These are phyloP conservation scores for Parnassius smintheus DNA, from an alignment of 2,888 invertebrate species.

Conservation along the genomic window DNA sequence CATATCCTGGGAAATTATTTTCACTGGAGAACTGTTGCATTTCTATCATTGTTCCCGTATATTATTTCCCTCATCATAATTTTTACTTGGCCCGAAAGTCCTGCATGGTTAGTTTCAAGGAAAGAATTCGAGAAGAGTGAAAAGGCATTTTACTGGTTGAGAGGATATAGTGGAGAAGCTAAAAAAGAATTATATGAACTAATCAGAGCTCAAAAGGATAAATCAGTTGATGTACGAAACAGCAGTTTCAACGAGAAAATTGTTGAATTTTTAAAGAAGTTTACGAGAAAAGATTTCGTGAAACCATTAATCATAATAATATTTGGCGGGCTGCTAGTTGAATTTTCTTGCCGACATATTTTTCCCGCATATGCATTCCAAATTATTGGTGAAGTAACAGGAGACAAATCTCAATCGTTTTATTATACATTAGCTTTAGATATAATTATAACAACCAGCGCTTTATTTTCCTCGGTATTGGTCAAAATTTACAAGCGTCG, in stretches of 20 bases:
- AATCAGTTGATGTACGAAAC: constrained; percentile 26
- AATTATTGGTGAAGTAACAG: constrained; percentile 50
- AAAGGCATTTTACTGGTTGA: constrained; percentile 70
- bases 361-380: constrained; percentile 58
- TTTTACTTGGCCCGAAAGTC: constrained; percentile 80
- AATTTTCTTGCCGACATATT: constrained; percentile 52
- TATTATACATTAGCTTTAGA: constrained; percentile 43
- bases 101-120: constrained; percentile 73
- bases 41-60: constrained; percentile 43
- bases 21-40: constrained; percentile 49
- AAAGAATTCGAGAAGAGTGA: constrained; percentile 61
- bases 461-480: no score
- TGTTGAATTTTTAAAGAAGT: constrained; percentile 42
- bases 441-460: no score
- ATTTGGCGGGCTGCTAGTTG: constrained; percentile 44
- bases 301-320: constrained; percentile 50
- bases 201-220: constrained; percentile 45
- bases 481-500: constrained; percentile 52
- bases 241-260: constrained; percentile 28
- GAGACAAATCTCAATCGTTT: constrained; percentile 43
- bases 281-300: constrained; percentile 47
- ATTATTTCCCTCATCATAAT: constrained; percentile 46
- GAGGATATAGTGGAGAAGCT: constrained; percentile 55
- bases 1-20: constrained; percentile 45
- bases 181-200: constrained; percentile 45